These are phyloP conservation scores for Drosophila bipectinata DNA, from an alignment of 1,140 invertebrate species.

Conservation along the genomic window DNA sequence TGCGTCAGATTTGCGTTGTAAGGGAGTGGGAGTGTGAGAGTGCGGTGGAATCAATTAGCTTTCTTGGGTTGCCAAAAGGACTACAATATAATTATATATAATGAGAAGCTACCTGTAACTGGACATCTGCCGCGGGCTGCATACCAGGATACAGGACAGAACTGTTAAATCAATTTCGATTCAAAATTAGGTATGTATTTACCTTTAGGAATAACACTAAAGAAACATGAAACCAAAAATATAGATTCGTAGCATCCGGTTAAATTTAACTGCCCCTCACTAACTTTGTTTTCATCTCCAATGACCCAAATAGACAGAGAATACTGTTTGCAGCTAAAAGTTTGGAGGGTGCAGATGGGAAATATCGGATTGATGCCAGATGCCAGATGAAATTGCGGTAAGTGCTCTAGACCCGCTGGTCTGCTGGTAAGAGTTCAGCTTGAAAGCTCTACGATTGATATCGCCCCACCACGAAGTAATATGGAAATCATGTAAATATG, in stretches of 20 bases:
- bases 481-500: too few species aligned
- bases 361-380: slow-evolving; percentile 14
- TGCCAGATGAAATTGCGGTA: slow-evolving; percentile 9
- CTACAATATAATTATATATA: slow-evolving; percentile 19
- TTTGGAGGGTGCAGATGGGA: slow-evolving; percentile 16
- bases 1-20: not conserved
- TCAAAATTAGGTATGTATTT: not conserved
- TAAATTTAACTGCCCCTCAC: slow-evolving; percentile 27
- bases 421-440: not conserved
- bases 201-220: not conserved
- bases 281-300: slow-evolving; percentile 23
- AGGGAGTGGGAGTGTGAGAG: not conserved
- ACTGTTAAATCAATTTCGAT: slow-evolving; percentile 17
- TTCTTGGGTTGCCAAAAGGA: not conserved
- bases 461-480: too few species aligned
- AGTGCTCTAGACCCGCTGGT: slow-evolving; percentile 1
- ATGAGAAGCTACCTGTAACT: slow-evolving; percentile 13
- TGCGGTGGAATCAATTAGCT: slow-evolving; percentile 29
- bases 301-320: slow-evolving; percentile 29
- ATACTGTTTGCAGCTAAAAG: slow-evolving; percentile 20
- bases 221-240: not conserved
- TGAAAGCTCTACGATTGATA: not conserved
- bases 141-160: not conserved
- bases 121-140: not conserved
- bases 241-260: slow-evolving; percentile 14